Evolutionary conservation across 2,888 invertebrate species (phyloP), one percentile per base, ranked within the genome.

Genomic region (Byasa hedistus): DNA sequence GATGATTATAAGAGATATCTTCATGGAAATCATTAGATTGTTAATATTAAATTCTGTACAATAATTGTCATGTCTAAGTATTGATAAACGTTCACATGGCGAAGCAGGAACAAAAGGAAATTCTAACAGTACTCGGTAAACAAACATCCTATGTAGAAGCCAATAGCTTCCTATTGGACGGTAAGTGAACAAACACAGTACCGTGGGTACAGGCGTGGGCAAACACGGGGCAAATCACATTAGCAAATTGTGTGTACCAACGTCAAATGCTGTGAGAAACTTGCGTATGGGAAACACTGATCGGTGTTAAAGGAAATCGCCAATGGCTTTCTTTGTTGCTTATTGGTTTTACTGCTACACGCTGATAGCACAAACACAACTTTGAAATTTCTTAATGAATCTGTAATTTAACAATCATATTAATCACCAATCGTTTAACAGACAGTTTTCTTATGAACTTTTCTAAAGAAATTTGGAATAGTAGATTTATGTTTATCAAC

Each of bases 181-280:
- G 74, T 73, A 72, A 73, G 73, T 73, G 69, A 69, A 66, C 66
- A 70, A 68, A 69, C 57, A 60, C 59, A 52, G 58, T 61, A 71
- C 61, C 77, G 80, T 79, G 78, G 77, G 76, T 77, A 76, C 73
- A 51, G 70, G 66, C 39, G 60, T 51, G 65, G 57, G 71, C 68
- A 72, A 72, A 75, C 72, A 72, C 60, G 66, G 70, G 73, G 78
- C 75, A 80, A 80, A 81, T 80, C 79, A 79, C 80, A 82, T 83
- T 84, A 83, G 83, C 84, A 78, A 83, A 82, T 80, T 74, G 74
- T 76, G 72, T 71, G 65, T 68, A 73, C 70, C 62, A 59, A 71
- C 73, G 73, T 70, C 76, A 76, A 79, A 76, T 73, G 69, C 68
- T 81, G 82, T 82, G 83, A 71, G 82, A 81, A 66, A 79, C 69